phyloP scores from a whole-genome alignment of 2,888 invertebrate genomes.

The Spisula subtruncata region DNA sequence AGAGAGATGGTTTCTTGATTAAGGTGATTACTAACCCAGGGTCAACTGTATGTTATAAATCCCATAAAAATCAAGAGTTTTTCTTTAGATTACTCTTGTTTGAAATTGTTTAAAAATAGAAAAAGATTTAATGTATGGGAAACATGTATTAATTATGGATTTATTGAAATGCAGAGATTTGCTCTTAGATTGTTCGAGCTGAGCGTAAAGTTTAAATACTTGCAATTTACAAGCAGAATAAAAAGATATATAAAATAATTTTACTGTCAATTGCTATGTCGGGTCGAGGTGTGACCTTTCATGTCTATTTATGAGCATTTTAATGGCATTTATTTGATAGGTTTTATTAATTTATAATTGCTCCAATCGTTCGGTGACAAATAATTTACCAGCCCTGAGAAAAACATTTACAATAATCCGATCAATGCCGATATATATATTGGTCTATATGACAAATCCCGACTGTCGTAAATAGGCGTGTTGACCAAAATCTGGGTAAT shows the following conservation, averaged over 20 bases:
- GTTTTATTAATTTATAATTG: constrained; percentile 25
- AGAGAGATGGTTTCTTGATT: no score
- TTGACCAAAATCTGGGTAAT: constrained; percentile 23
- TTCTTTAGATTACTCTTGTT: no score
- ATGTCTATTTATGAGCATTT: constrained; percentile 10
- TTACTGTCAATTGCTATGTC: background rate
- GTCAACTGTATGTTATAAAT: no score
- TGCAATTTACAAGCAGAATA: background rate
- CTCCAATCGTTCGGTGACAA: background rate
- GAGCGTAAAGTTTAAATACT: background rate
- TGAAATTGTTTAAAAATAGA: no score
- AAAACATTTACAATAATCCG: background rate
- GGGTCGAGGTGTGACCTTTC: background rate
- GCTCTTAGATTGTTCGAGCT: background rate
- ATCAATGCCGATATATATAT: background rate
- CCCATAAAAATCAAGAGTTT: no score
- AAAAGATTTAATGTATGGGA: background rate
- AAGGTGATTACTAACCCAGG: no score
- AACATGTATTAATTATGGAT: background rate
- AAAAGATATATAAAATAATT: background rate
- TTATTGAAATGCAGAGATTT: background rate
- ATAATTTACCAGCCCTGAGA: background rate
- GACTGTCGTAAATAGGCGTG: background rate
- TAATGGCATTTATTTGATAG: background rate
- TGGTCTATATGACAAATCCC: background rate